Evolutionary conservation across 2,113 vertebrate species (phyloP), one percentile per base, ranked within the genome.

Genomic region (Gracilinanus agilis): DNA sequence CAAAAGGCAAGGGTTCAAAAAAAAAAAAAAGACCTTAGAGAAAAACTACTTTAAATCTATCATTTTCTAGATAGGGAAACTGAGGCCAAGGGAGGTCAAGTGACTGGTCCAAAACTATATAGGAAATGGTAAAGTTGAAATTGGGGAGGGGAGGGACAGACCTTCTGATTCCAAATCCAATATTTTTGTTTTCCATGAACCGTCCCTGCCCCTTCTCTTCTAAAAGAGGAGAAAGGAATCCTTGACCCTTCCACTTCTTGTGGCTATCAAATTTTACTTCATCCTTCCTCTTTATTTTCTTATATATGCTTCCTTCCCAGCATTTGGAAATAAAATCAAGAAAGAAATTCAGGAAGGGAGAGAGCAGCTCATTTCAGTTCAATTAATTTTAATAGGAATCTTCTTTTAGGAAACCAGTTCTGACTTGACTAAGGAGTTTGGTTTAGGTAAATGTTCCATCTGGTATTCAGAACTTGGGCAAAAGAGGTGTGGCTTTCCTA

Each of bases 361-460:
- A 61, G 40, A 96, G 53, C 34, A 9, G 88, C 94, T 96, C 92
- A 44, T 95, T 96, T 89, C 34, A 0, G 27, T 92, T 88, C 61
- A 94, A 97, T 95, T 53, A 54, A 44, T 95, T 94, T 44, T 92
- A 93, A 94, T 95, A 96, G 94, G 96, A 95, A 97, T 49, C 58
- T 89, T 95, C 92, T 95, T 96, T 96, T 12, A 0, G 93, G 92
- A 91, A n/a, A 95, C 98, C 93, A 98, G 98, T 98, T 96, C 55
- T n/a, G 13, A 98, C 98, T 97, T 0, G 98, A 34, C 1, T 0
- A 24, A 29, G 88, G 25, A 58, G 90, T 97, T 97, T 95, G 92
- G 97, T 95, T 96, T 94, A 90, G 97, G 98, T 98, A 98, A 49
- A 95, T 90, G 96, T 98, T 97, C 98, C 97, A 97, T 98, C 97